phyloP scores from a whole-genome alignment of 2,113 vertebrate species.

The Platysternon megacephalum region DNA sequence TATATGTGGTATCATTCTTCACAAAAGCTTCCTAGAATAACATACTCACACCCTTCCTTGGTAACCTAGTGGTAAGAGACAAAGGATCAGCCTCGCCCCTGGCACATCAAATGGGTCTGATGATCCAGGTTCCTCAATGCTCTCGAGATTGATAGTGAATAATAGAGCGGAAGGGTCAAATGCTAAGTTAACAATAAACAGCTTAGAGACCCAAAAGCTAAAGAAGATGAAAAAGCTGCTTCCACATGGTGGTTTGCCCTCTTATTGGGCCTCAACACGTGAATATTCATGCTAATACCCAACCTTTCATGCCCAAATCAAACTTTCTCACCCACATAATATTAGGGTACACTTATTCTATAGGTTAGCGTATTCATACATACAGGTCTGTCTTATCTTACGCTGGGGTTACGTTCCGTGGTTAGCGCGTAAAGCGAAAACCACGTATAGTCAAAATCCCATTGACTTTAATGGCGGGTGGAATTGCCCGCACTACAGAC shows the following conservation, averaged over 20 bases:
- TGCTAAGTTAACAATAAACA: neutral
- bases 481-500: too few relatives aligned
- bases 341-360: neutral
- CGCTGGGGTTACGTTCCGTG: too few relatives aligned
- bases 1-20: neutral
- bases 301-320: neutral
- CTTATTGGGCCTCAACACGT: neutral
- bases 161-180: neutral
- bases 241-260: neutral
- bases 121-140: neutral
- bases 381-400: too few relatives aligned
- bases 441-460: too few relatives aligned
- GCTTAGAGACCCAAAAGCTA: neutral
- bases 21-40: neutral
- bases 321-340: neutral
- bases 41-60: neutral
- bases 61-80: neutral
- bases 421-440: too few relatives aligned
- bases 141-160: neutral
- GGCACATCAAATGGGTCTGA: neutral
- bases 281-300: neutral
- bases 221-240: neutral
- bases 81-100: neutral
- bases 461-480: too few relatives aligned
- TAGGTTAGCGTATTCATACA: neutral